Evolutionary conservation across 1,140 invertebrate genomes (phyloP), one percentile per base, ranked within the genome.

Genomic region (Ooceraea biroi): DNA sequence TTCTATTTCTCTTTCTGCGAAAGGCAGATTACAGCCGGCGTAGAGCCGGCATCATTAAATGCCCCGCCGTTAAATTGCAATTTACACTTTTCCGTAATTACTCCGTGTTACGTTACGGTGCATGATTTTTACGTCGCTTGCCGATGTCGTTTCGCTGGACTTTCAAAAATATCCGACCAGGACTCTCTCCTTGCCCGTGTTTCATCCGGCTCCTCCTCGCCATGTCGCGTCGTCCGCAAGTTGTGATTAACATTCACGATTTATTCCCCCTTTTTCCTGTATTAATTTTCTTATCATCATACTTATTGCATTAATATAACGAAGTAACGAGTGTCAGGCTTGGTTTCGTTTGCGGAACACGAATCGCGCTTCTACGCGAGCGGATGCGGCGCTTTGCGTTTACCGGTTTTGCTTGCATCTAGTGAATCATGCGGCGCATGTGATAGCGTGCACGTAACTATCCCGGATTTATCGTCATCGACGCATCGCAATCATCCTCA

Each of bases 401-500:
- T 41, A 11, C 10, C 17, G 3, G 8, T 69, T 69, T 25, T 50
- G 12, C 22, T 30, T 22, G 14, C 17, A 19, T 5, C 1, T 44
- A 73, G 58, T 60, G 36, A 69, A 69, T 69, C 46, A 60, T 22
- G 25, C 55, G n/a, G n/a, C 30, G 55, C 19, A 44, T 44, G 55
- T 30, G 55, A 27, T 73, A 41, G 55, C 71, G 71, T 73, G 69
- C 27, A 57, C 36, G 71, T 73, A 73, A 73, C 22, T 58, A 44
- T 14, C 30, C 44, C 22, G 41, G 22, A 73, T 73, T 25, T 44
- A 58, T 60, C 52, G 10, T 73, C 36, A 73, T 60, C 22, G 71
- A 73, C 55, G 55, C 14, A 60, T 7, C 55, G 71, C 17, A 73
- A 55, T 73, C 71, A 60, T 60, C 22, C 52, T 44, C 44, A 30